A percentile compares a stretch with the other conserved stretches of the same genome.
These are phyloP conservation scores for Drosophila affinis DNA, from an alignment of 2,888 invertebrate species.

Conservation along the genomic window DNA sequence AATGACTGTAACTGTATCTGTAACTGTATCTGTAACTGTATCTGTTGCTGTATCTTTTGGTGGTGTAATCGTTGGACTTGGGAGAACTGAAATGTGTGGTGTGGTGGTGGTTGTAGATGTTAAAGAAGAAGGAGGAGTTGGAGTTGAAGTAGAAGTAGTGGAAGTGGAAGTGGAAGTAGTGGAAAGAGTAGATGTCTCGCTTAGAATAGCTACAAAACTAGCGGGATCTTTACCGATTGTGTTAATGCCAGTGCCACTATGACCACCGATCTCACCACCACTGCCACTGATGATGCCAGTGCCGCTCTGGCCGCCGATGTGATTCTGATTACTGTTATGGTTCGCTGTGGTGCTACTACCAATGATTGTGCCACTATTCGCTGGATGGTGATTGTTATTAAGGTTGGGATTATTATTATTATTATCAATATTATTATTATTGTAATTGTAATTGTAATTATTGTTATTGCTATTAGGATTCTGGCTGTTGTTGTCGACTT, in stretches of 20 bases:
- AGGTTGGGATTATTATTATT: conserved; percentile 57
- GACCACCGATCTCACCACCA: conserved; percentile 79
- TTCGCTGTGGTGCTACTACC: conserved; percentile 82
- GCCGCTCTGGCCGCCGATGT: conserved; percentile 74
- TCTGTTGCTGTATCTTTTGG: background rate
- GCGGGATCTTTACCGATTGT: conserved; percentile 83
- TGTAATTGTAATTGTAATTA: conserved; percentile 71
- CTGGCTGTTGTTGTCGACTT: conserved; percentile 69
- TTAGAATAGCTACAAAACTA: conserved; percentile 60
- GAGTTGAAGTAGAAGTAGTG: conserved; percentile 17
- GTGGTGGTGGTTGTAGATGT: conserved; percentile 11
- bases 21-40: conserved; percentile 44
- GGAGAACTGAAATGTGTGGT: conserved; percentile 3
- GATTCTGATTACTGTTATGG: conserved; percentile 73
- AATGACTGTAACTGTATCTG: conserved; percentile 30
- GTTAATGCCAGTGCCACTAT: conserved; percentile 75
- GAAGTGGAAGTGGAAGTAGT: conserved; percentile 16
- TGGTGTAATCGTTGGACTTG: conserved; percentile 16
- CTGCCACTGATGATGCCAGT: conserved; percentile 77
- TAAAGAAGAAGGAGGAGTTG: conserved; percentile 9
- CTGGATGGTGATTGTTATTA: conserved; percentile 73
- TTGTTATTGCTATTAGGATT: conserved; percentile 76
- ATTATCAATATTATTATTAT: conserved; percentile 70
- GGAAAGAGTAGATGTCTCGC: conserved; percentile 23
- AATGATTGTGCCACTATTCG: conserved; percentile 83